Conservation (phyloP, 2,797 vertebrate genomes). For the Salarias fasciatus region DNA sequence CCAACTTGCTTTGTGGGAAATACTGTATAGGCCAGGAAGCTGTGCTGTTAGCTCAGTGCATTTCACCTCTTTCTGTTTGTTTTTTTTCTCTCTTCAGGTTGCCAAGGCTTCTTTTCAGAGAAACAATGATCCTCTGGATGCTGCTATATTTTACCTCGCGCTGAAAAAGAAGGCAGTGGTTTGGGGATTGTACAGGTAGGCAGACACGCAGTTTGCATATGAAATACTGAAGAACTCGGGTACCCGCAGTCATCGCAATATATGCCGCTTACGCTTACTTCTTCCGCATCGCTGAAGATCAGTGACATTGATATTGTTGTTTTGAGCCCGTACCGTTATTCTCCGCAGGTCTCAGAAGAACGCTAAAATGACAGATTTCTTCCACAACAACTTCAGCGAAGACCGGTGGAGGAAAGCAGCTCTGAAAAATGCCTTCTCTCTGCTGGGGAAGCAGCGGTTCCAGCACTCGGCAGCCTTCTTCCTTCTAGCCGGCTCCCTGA, state of each 20-base stretch:
- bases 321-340: slow-evolving; percentile 26
- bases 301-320: slow-evolving; percentile 30
- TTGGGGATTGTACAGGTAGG: slow-evolving; percentile 97
- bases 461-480: slow-evolving; percentile 98
- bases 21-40: slow-evolving; percentile 1
- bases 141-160: slow-evolving; percentile 96
- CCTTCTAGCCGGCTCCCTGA: slow-evolving; percentile 94
- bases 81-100: slow-evolving; percentile 82
- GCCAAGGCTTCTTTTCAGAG: slow-evolving; percentile 95
- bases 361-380: slow-evolving; percentile 95
- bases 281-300: slow-evolving; percentile 29
- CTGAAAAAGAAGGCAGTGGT: slow-evolving; percentile 98
- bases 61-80: slow-evolving; percentile 3
- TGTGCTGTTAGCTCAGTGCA: slow-evolving; percentile 11
- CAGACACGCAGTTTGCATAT: slow-evolving; percentile 29
- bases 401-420: slow-evolving; percentile 98
- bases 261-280: not conserved
- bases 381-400: slow-evolving; percentile 96
- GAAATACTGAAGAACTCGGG: slow-evolving; percentile 11
- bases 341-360: slow-evolving; percentile 91
- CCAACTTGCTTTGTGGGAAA: slow-evolving; percentile 31
- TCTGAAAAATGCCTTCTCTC: slow-evolving; percentile 97
- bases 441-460: slow-evolving; percentile 97
- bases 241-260: slow-evolving; percentile 6
- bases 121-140: slow-evolving; percentile 95